Evolutionary conservation across 2,888 invertebrate genomes (phyloP), one percentile per base, ranked within the genome.

Genomic region (Prenolepis imparis): DNA sequence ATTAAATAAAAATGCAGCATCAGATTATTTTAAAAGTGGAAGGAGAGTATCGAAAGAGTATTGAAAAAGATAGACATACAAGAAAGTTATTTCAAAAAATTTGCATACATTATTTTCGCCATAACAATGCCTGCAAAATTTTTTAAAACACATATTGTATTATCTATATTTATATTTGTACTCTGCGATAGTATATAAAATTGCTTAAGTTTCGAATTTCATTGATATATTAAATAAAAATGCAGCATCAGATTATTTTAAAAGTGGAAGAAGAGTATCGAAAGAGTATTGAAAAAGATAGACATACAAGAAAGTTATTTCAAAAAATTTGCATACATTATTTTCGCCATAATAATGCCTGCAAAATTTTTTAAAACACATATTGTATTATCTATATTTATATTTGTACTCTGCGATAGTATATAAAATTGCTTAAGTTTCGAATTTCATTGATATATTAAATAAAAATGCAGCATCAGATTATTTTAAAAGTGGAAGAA

Each of bases 11-110:
- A n/a, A 52, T 21, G 11, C 28, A 64, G 21, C 6, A 39, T n/a
- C 11, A 21, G 4, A 12, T 77, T 77, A 73, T 21, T 57, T 59
- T 55, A 41, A 72, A 11, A 9, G 0, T 32, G 9, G 41, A 32
- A 21, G 1, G 57, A 77, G 24, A 8, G n/a, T 39, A 75, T 75
- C 39, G n/a, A n/a, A n/a, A n/a, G n/a, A n/a, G n/a, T n/a, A 52
- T 52, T 39, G 68, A 36, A 12, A 70, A 28, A 70, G 48, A 68
- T 18, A 18, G 36, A 18, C n/a, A 28, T 18, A 18, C 24, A 48
- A 48, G 6, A 28, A 8, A 36, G 32, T 44, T 44, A 32, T 12
- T n/a, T 63, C n/a, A 32, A 68, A 48, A 68, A 68, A 32, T n/a
- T 68, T 68, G 12, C n/a, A 15, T 2, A 5, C 9, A 9, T 24